These are phyloP conservation scores for Suncus etruscus DNA, from an alignment of 2,113 vertebrate species.

Conservation along the genomic window DNA sequence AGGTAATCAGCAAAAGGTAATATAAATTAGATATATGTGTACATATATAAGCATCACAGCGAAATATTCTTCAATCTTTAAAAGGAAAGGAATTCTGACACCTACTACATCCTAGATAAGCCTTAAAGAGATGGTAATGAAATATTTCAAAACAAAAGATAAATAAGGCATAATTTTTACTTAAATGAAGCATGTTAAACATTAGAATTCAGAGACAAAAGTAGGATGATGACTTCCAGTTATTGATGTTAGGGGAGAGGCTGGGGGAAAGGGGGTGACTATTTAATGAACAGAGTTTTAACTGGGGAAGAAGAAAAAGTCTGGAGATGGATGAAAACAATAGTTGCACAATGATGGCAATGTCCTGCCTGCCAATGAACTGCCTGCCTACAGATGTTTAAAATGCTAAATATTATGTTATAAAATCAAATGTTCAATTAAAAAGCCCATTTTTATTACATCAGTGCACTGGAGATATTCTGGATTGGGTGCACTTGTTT, in stretches of 20 bases:
- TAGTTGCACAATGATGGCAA: background rate
- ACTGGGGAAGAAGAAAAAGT: background rate
- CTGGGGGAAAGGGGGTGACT: background rate
- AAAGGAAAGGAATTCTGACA: background rate
- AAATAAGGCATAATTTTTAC: background rate
- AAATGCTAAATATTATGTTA: background rate
- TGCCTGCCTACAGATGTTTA: slow-evolving; percentile 9
- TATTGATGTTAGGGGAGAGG: background rate
- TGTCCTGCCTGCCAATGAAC: background rate
- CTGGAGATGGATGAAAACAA: background rate
- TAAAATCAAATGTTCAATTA: slow-evolving; percentile 13
- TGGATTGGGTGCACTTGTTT: slow-evolving; percentile 3
- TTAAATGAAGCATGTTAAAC: background rate
- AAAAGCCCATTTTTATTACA: background rate
- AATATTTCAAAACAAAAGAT: background rate
- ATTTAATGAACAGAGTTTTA: background rate
- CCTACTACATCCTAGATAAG: background rate
- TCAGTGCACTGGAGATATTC: background rate
- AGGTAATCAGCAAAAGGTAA: background rate
- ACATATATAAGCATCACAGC: background rate
- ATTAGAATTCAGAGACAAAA: background rate
- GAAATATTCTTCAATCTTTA: background rate
- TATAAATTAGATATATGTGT: background rate
- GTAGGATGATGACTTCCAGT: background rate
- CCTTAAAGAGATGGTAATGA: background rate